Evolutionary conservation across 2,797 vertebrate species (phyloP).

Genomic region (Apogon hyalosoma): DNA sequence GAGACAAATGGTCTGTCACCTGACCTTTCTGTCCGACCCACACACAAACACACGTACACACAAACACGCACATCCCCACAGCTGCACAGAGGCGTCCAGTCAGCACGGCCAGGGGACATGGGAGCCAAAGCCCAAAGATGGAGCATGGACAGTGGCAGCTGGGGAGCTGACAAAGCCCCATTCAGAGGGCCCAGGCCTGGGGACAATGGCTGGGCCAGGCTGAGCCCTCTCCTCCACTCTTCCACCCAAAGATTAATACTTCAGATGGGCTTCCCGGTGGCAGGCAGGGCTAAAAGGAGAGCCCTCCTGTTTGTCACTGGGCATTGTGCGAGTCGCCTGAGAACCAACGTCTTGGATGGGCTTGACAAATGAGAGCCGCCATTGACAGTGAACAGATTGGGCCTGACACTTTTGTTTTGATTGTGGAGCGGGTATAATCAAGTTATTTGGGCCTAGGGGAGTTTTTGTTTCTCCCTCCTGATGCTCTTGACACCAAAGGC

Average conservation of each 20-base stretch:
- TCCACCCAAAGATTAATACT: slow-evolving; percentile 88
- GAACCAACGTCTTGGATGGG: slow-evolving; percentile 85
- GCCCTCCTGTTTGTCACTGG: slow-evolving; percentile 85
- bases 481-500: slow-evolving; percentile 79
- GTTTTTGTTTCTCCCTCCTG: slow-evolving; percentile 76
- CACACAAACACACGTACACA: slow-evolving; percentile 58
- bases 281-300: slow-evolving; percentile 86
- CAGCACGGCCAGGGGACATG: slow-evolving; percentile 81
- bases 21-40: slow-evolving; percentile 72
- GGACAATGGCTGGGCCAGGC: slow-evolving; percentile 84
- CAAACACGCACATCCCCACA: slow-evolving; percentile 76
- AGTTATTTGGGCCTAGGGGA: slow-evolving; percentile 78
- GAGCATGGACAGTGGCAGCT: slow-evolving; percentile 85
- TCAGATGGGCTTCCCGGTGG: slow-evolving; percentile 86
- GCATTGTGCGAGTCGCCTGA: slow-evolving; percentile 85
- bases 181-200: slow-evolving; percentile 81
- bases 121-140: slow-evolving; percentile 83
- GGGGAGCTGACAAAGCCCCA: slow-evolving; percentile 86
- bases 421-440: slow-evolving; percentile 84
- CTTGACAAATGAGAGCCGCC: slow-evolving; percentile 85
- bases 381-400: slow-evolving; percentile 85
- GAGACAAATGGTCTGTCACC: slow-evolving; percentile 79
- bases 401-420: slow-evolving; percentile 85
- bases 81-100: slow-evolving; percentile 84
- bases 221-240: slow-evolving; percentile 84